These are phyloP conservation scores for Myotis daubentonii DNA, from an alignment of 2,797 vertebrate species.

Conservation along the genomic window DNA sequence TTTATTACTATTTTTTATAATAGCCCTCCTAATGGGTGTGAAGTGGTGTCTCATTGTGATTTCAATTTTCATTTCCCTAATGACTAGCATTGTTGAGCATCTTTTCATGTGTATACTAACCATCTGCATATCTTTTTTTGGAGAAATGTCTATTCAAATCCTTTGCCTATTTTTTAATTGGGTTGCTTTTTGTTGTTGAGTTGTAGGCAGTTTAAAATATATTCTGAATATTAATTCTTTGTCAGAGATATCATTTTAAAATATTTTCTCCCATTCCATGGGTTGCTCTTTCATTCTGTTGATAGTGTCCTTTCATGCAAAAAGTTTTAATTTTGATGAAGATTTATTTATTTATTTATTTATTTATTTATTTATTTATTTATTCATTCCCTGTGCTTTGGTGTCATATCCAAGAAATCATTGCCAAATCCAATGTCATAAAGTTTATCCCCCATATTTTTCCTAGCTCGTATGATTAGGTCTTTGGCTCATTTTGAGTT, in stretches of 20 bases:
- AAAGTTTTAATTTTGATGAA: conserved; percentile 13
- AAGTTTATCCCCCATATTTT: background rate
- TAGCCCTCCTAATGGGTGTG: background rate
- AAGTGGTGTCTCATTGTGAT: background rate
- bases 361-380: background rate
- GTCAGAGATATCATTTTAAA: background rate
- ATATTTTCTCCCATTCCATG: background rate
- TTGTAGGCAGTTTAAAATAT: background rate
- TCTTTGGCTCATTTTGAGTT: background rate
- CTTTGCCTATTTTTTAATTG: background rate
- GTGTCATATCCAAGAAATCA: background rate
- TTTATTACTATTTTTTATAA: background rate
- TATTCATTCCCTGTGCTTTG: background rate
- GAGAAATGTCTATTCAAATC: background rate
- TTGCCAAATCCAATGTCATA: background rate
- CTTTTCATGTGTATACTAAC: conserved; percentile 9
- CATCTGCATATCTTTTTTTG: background rate
- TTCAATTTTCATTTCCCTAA: conserved; percentile 15
- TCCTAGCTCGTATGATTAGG: background rate
- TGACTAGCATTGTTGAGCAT: background rate
- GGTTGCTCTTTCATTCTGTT: background rate
- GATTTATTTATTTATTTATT: too few relatives aligned
- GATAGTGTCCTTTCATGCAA: background rate
- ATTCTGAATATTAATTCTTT: conserved; percentile 5
- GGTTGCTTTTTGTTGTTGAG: background rate